These are phyloP conservation scores for Antidorcas marsupialis DNA, from an alignment of 2,113 vertebrate genomes.

Conservation along the genomic window DNA sequence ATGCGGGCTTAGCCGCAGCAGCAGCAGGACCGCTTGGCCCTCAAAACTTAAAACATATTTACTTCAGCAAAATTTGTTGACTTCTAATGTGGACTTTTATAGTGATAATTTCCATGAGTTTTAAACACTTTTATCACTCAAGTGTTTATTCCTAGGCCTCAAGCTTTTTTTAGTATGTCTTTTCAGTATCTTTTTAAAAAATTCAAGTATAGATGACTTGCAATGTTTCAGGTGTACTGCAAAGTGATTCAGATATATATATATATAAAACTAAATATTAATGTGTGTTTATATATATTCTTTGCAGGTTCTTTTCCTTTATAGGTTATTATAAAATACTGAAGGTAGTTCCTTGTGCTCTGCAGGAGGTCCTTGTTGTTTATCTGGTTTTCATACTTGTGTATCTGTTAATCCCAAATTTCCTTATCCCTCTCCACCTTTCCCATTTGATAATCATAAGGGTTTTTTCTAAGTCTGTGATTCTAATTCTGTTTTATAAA, in stretches of 20 bases:
- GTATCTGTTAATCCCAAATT: background rate
- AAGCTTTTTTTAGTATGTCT: background rate
- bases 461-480: background rate
- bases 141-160: background rate
- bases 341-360: background rate
- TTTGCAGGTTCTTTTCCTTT: background rate
- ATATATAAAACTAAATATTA: background rate
- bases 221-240: background rate
- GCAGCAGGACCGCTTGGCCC: background rate
- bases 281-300: background rate
- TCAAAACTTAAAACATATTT: background rate
- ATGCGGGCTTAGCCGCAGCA: background rate
- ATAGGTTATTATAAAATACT: background rate
- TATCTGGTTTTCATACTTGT: background rate
- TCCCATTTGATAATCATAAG: background rate
- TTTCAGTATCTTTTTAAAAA: background rate
- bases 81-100: background rate
- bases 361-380: background rate
- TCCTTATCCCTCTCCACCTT: background rate
- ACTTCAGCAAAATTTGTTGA: background rate
- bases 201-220: background rate
- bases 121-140: background rate
- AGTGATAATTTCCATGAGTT: background rate
- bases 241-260: background rate
- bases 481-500: background rate